These are phyloP conservation scores for Conops quadrifasciatus DNA, from an alignment of 2,888 invertebrate species.

Conservation along the genomic window DNA sequence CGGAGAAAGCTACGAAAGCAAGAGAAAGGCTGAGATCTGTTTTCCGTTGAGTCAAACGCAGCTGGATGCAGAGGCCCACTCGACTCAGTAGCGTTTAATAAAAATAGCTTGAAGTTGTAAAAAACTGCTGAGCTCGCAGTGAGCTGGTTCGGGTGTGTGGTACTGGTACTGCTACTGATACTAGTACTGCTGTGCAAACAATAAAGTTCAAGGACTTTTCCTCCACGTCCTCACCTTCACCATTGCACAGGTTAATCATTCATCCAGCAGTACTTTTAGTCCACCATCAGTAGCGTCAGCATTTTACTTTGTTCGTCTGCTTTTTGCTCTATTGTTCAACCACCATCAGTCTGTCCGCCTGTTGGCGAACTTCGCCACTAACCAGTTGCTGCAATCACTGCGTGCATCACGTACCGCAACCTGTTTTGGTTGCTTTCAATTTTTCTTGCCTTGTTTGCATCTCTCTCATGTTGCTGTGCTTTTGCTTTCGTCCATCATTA, in stretches of 20 bases:
- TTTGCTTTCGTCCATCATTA: not conserved
- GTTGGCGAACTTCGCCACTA: too few relatives aligned
- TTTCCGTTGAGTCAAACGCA: too few relatives aligned
- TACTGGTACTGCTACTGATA: constrained; percentile 42
- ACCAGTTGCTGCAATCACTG: too few relatives aligned
- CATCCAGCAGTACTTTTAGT: not conserved
- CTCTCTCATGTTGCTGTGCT: not conserved
- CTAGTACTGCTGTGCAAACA: constrained; percentile 54
- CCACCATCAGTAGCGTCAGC: not conserved
- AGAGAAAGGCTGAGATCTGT: too few relatives aligned
- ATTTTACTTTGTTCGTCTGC: not conserved
- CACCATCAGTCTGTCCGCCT: too few relatives aligned
- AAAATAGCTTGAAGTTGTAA: too few relatives aligned
- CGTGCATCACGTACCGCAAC: too few relatives aligned
- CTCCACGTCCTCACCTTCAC: not conserved
- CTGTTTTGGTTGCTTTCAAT: not conserved
- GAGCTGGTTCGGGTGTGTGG: too few relatives aligned
- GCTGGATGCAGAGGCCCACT: not conserved
- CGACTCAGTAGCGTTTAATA: constrained; percentile 13
- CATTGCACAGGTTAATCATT: too few relatives aligned
- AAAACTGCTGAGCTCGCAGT: constrained; percentile 8
- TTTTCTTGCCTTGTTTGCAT: constrained; percentile 19
- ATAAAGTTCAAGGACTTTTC: constrained; percentile 56
- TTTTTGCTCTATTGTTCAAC: not conserved
- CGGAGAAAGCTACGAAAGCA: too few relatives aligned